Base-by-base conservation (phyloP, 1,140 invertebrate genomes). In the Acromyrmex echinatior region DNA sequence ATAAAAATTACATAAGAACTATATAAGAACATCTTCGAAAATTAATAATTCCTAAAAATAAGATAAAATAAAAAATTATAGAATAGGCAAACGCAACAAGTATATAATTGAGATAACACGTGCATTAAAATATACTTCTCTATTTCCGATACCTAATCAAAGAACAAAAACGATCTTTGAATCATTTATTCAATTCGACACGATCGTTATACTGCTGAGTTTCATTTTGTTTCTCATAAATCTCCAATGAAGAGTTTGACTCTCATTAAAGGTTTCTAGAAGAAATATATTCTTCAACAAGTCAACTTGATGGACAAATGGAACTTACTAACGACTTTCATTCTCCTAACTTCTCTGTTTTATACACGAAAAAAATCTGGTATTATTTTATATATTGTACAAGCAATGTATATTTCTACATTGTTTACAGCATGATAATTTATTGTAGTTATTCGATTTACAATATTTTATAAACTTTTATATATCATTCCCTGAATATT, bases 271-370 rank as follows among this genome's bases (percentile, higher is more conserved):
- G 63, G 31, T 4, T 63, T 86, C n/a, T 53, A 77, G 65, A 63
- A 66, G 88, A 90, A 87, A 89, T 82, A 73, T 87, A 56, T 21
- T 45, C 25, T 18, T 84, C 70, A 21, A 63, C 12, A 25, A 51
- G 56, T 21, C 10, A 60, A 63, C n/a, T 74, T 4, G 14, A 12
- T 18, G 70, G 14, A 51, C 56, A 74, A 62, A 76, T 84, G 39
- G 12, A 73, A 82, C 21, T 12, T 3, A 49, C 49, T 70, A 1
- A 51, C 5, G 28, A 53, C 56, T 82, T 82, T 74, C 56, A 31
- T 16, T 68, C 9, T 49, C 18, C 18, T 73, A 73, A 35, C 16
- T 79, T n/a, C n/a, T n/a, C 14, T 39, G 14, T 25, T 45, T 6
- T 45, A 35, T 73, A 39, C 25, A 73, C 9, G 21, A 18, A 31